A percentile compares a stretch with the other conserved stretches of the same genome.
These are phyloP conservation scores for Sylvia atricapilla DNA, from an alignment of 2,113 vertebrate species.

Conservation along the genomic window DNA sequence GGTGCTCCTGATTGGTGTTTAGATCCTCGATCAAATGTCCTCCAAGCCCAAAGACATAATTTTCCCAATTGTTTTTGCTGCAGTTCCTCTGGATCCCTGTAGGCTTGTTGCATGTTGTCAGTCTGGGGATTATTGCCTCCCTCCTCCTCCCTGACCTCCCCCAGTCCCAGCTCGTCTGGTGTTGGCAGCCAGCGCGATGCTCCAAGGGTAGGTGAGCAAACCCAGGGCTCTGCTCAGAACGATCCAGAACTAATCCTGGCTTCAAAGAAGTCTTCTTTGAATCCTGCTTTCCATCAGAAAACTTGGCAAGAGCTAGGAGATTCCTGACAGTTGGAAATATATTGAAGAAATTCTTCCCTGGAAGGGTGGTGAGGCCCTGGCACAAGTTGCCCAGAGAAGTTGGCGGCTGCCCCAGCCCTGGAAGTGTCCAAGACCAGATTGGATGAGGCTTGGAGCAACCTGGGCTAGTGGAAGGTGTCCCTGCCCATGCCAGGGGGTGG, in stretches of 20 bases:
- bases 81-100: background rate
- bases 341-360: background rate
- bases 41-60: background rate
- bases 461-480: background rate
- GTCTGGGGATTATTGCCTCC: background rate
- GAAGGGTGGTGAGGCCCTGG: background rate
- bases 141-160: background rate
- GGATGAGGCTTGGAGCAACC: accelerated
- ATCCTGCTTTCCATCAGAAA: background rate
- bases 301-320: background rate
- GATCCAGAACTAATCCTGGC: background rate
- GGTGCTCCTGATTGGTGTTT: background rate
- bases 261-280: background rate
- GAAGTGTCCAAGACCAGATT: background rate
- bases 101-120: accelerated
- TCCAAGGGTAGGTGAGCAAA: background rate
- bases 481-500: background rate
- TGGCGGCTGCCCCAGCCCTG: background rate
- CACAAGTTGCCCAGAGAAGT: background rate
- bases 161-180: background rate
- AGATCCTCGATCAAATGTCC: background rate
- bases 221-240: background rate
- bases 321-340: background rate
- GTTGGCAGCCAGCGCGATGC: accelerated
- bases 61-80: background rate